These are phyloP conservation scores for Zaprionus gabonicus DNA, from an alignment of 1,140 invertebrate genomes.

Conservation along the genomic window DNA sequence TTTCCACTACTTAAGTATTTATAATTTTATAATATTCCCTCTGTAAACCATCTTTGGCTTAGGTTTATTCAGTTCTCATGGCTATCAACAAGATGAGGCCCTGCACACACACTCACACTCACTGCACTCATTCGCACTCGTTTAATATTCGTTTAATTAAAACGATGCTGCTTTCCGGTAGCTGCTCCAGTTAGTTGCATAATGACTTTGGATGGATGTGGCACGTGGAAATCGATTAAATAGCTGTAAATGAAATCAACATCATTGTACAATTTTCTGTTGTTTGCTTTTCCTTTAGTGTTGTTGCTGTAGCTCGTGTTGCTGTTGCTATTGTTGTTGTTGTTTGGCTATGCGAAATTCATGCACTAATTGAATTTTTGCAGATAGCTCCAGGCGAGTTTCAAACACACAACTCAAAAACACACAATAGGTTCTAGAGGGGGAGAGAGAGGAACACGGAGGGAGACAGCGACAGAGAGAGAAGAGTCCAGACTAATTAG, in stretches of 20 bases:
- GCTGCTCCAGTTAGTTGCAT: constrained; percentile 12
- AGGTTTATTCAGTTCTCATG: neutral
- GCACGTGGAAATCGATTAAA: constrained; percentile 33
- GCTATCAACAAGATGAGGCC: neutral
- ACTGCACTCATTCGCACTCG: neutral
- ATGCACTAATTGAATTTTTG: constrained; percentile 46
- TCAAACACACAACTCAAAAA: neutral
- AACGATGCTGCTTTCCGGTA: neutral
- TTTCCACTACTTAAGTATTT: too few species aligned
- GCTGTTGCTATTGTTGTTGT: constrained; percentile 3
- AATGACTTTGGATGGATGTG: constrained; percentile 3
- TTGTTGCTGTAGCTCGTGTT: constrained; percentile 12
- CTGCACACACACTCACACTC: neutral
- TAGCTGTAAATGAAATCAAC: constrained; percentile 27
- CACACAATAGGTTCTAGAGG: neutral
- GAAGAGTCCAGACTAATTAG: constrained; percentile 21
- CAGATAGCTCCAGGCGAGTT: constrained; percentile 15
- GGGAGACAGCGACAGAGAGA: neutral
- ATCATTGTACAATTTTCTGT: constrained; percentile 20
- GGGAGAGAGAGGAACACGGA: neutral
- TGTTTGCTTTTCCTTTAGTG: constrained; percentile 15
- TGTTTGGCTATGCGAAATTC: constrained; percentile 11
- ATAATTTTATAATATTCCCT: too few species aligned
- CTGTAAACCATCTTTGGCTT: neutral
- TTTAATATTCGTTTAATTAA: constrained; percentile 13